Evolutionary conservation across 2,888 invertebrate genomes (phyloP).

Genomic region (Drosophila lacicola): DNA sequence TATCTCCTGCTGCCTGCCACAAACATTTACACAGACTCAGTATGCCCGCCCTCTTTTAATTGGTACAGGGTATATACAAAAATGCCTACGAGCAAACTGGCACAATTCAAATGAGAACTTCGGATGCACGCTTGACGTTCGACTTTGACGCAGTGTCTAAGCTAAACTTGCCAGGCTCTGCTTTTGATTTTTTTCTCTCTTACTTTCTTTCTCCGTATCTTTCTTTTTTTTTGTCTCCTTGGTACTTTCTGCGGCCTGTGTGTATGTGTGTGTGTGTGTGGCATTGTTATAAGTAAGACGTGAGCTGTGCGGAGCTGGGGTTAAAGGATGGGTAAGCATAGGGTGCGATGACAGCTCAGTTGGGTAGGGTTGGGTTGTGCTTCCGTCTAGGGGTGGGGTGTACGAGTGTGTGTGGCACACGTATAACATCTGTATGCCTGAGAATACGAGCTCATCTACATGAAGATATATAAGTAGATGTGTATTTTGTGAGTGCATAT

Average conservation of each 20-base stretch:
- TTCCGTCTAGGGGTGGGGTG: background rate
- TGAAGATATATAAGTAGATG: constrained; percentile 20
- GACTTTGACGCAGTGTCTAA: constrained; percentile 50
- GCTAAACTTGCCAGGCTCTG: constrained; percentile 23
- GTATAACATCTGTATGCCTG: constrained; percentile 20
- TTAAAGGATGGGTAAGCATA: constrained; percentile 20
- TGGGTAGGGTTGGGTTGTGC: constrained; percentile 7
- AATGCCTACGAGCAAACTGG: constrained; percentile 49
- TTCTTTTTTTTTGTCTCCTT: constrained; percentile 17
- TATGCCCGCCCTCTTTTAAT: no score
- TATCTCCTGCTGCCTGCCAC: no score
- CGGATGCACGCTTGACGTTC: constrained; percentile 45
- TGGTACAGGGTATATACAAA: constrained; percentile 12
- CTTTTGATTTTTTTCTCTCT: constrained; percentile 3
- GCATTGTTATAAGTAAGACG: constrained; percentile 51
- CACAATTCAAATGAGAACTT: constrained; percentile 52
- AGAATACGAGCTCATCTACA: constrained; percentile 40
- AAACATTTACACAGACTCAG: no score
- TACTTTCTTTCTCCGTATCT: constrained; percentile 16
- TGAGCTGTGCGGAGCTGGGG: constrained; percentile 23
- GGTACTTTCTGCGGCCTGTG: constrained; percentile 23
- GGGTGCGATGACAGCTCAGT: constrained; percentile 39
- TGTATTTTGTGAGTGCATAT: constrained; percentile 47
- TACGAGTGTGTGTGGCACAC: constrained; percentile 16
- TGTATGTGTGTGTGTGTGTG: constrained; percentile 7